Percentiles rank a stretch among this genome's conserved stretches.
These are phyloP conservation scores for Mus pahari DNA, from an alignment of 2,113 vertebrate genomes.

Conservation along the genomic window DNA sequence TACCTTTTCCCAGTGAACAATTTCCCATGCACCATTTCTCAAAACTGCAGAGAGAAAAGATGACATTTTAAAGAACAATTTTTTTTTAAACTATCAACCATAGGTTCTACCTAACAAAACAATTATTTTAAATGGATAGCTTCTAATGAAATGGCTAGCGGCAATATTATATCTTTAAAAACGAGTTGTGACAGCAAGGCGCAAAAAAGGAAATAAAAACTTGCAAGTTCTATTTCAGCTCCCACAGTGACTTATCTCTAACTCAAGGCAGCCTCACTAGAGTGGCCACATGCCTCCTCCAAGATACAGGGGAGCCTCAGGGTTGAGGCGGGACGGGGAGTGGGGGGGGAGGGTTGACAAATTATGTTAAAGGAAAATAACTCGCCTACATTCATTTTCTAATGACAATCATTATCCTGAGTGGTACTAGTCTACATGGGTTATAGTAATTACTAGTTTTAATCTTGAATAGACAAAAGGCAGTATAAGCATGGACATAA, in stretches of 20 bases:
- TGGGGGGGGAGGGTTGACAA: neutral
- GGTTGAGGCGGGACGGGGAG: neutral
- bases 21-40: slow-evolving; percentile 98
- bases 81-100: neutral
- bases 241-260: neutral
- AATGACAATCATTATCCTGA: neutral
- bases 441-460: neutral
- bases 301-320: neutral
- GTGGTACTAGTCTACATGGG: neutral
- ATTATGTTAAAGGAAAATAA: neutral
- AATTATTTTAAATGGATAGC: neutral
- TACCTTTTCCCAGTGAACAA: slow-evolving; percentile 99
- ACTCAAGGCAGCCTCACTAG: neutral
- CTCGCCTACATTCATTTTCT: neutral
- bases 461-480: neutral
- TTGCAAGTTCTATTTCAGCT: neutral
- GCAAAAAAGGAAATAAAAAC: neutral
- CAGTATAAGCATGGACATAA: neutral
- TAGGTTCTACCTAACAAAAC: neutral
- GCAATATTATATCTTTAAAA: slow-evolving; percentile 6
- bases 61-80: slow-evolving; percentile 49
- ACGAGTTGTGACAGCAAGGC: neutral
- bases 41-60: slow-evolving; percentile 88
- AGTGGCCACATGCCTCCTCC: neutral
- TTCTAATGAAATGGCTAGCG: slow-evolving; percentile 26